phyloP scores from a whole-genome alignment of 2,113 vertebrate genomes.

The Falcunculus frontatus region DNA sequence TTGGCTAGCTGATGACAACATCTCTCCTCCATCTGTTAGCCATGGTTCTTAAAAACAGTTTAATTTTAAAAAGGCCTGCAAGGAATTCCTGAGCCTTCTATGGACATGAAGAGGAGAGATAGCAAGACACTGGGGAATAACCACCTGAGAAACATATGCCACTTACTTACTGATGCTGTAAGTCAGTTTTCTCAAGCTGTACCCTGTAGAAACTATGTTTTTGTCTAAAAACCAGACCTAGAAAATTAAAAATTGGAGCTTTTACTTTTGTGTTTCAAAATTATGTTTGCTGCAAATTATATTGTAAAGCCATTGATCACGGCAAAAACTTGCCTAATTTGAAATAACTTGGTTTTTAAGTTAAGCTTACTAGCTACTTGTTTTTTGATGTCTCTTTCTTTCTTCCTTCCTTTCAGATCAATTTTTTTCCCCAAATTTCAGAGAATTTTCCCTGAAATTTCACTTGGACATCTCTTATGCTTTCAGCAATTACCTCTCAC shows the following conservation, averaged over 20 bases:
- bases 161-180: background rate
- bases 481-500: background rate
- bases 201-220: background rate
- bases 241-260: background rate
- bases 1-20: background rate
- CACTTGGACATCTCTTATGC: background rate
- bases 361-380: background rate
- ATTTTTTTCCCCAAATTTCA: background rate
- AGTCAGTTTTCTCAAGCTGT: background rate
- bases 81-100: background rate
- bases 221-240: background rate
- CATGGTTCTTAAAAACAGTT: background rate
- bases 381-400: background rate
- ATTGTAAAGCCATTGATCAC: background rate
- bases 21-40: slow-evolving; percentile 11
- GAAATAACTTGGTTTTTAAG: background rate
- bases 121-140: background rate
- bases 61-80: background rate
- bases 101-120: background rate
- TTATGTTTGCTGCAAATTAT: background rate
- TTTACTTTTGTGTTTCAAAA: background rate
- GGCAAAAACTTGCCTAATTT: background rate
- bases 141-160: background rate
- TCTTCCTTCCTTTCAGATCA: background rate
- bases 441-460: background rate